Base-by-base conservation (phyloP, 2,113 vertebrate genomes). In the Guaruba guarouba region DNA sequence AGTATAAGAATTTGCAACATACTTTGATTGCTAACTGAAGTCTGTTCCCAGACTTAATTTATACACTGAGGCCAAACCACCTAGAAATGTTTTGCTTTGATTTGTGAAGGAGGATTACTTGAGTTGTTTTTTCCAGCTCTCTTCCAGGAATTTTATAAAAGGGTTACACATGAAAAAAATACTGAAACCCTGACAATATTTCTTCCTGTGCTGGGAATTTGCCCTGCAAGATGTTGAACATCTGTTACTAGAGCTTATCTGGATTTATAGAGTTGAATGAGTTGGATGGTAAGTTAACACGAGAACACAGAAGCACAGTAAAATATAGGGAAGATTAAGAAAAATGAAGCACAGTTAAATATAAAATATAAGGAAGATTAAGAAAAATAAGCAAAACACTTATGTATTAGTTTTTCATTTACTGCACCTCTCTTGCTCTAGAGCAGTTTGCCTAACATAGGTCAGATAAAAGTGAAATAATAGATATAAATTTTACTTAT, bases 101-200 rank as follows among this genome's bases (percentile, higher is more conserved):
- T 90, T 96, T 88, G 41, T 85, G 70, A 54, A 95, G 92, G 54
- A 87, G 35, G 44, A 73, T 73, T 92, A 74, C 14, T 83, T 57
- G 49, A 69, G 23, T 51, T 71, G 15, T 27, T 83, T 77, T 74
- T 95, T 80, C 37, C 31, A 43, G 19, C 61, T 83, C 49, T 78
- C 6, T 87, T 88, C 22, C 44, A 85, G 12, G 17, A 84, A 62
- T 89, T 84, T 3, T 75, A 14, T 44, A n/a, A 62, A 51, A 83
- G 14, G 4, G 66, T 87, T 91, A 57, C 13, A 68, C 63, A 66
- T 67, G 62, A 93, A 91, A 94, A 94, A 91, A 80, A 33, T 63
- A 76, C 25, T 2, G 9, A 55, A 86, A 82, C 6, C 5, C 13
- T 74, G 27, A 70, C 49, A 74, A 7, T 67, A 76, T 28, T 92